phyloP scores from a whole-genome alignment of 2,888 invertebrate species.

The Platycheirus rosarum region DNA sequence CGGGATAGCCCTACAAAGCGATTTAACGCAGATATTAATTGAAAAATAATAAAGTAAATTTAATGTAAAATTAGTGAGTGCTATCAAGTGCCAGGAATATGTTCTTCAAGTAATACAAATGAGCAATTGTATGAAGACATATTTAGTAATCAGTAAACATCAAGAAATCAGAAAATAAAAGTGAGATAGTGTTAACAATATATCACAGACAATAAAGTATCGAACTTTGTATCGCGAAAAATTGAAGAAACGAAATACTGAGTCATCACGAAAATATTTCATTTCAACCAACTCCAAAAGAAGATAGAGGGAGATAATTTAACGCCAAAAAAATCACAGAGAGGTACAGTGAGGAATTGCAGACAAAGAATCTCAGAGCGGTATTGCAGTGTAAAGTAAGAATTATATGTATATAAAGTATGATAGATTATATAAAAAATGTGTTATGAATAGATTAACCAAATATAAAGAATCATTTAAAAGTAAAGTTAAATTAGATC shows the following conservation, averaged over 20 bases:
- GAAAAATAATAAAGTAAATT: slow-evolving; percentile 10
- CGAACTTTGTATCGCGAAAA: slow-evolving; percentile 14
- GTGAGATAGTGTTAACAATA: slow-evolving; percentile 14
- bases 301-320: slow-evolving; percentile 11
- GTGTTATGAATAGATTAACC: slow-evolving; percentile 17
- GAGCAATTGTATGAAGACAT: slow-evolving; percentile 9
- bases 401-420: background rate
- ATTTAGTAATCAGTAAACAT: slow-evolving; percentile 12
- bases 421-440: slow-evolving; percentile 10
- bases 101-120: slow-evolving; percentile 8
- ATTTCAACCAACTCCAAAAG: slow-evolving; percentile 13
- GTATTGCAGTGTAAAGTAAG: slow-evolving; percentile 7
- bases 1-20: slow-evolving; percentile 16
- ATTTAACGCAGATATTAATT: slow-evolving; percentile 6
- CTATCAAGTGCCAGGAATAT: slow-evolving; percentile 15
- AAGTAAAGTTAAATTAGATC: background rate
- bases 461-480: slow-evolving; percentile 13
- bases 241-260: slow-evolving; percentile 12
- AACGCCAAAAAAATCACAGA: slow-evolving; percentile 2
- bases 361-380: slow-evolving; percentile 15
- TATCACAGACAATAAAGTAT: slow-evolving; percentile 13
- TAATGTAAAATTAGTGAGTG: slow-evolving; percentile 4
- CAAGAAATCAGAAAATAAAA: slow-evolving; percentile 18
- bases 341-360: slow-evolving; percentile 17
- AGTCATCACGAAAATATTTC: slow-evolving; percentile 11